Conservation (phyloP, 2,888 invertebrate species). For the Gastrophysa polygoni region DNA sequence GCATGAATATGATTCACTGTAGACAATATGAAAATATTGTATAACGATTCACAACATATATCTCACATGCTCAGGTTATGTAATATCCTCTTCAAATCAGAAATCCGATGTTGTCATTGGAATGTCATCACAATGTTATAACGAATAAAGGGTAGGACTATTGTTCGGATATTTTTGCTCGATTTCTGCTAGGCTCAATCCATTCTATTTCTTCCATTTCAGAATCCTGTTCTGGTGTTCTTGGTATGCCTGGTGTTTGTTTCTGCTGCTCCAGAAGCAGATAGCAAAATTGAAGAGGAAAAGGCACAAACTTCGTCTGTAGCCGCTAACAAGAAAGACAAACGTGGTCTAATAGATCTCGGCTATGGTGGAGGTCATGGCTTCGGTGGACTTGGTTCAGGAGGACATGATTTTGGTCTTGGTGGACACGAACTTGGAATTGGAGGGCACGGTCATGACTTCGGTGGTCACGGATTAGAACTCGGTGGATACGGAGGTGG, state of each 20-base stretch:
- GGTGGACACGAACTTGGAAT: conserved; percentile 28
- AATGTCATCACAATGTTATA: too few relatives aligned
- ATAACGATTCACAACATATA: too few relatives aligned
- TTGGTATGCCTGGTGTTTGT: conserved; percentile 54
- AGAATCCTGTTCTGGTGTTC: conserved; percentile 54
- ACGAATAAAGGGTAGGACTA: too few relatives aligned
- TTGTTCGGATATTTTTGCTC: too few relatives aligned
- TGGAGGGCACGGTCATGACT: conserved; percentile 18
- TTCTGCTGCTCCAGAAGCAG: conserved; percentile 47
- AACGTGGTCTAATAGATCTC: conserved; percentile 50
- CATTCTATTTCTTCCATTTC: too few relatives aligned
- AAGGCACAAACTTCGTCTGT: conserved; percentile 41
- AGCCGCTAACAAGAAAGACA: conserved; percentile 49
- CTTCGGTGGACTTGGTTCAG: conserved; percentile 29
- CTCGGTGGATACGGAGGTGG: conserved; percentile 30
- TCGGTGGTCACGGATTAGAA: conserved; percentile 40
- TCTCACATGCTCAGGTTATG: too few relatives aligned
- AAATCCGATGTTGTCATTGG: too few relatives aligned
- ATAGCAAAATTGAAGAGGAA: conserved; percentile 47
- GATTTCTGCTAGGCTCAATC: too few relatives aligned
- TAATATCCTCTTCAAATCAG: too few relatives aligned
- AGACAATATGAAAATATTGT: too few relatives aligned
- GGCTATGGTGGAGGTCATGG: conserved; percentile 45
- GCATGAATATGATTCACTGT: too few relatives aligned
- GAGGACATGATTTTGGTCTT: conserved; percentile 39